These are phyloP conservation scores for Gymnodraco acuticeps DNA, from an alignment of 2,797 vertebrate species.

Conservation along the genomic window DNA sequence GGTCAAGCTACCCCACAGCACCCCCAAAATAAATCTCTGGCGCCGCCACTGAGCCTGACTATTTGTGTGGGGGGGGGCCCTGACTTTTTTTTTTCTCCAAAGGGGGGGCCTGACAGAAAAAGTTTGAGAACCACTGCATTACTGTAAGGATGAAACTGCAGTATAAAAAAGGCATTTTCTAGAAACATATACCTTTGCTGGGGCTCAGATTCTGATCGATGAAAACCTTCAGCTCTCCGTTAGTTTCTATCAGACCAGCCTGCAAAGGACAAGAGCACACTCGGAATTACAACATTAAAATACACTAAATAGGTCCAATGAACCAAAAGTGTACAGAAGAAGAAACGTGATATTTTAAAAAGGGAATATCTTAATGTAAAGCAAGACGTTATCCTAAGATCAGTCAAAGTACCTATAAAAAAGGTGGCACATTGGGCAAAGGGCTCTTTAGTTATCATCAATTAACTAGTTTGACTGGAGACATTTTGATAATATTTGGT, in stretches of 20 bases:
- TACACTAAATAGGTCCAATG: not conserved
- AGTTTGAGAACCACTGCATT: no score
- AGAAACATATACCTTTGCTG: slow-evolving; percentile 90
- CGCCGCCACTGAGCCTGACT: no score
- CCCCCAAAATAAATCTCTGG: no score
- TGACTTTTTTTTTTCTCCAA: no score
- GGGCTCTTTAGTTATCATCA: no score
- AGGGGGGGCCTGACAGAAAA: no score
- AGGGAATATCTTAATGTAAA: not conserved
- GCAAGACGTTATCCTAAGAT: not conserved
- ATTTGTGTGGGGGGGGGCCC: no score
- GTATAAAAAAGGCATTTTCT: not conserved
- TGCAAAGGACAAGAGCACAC: slow-evolving; percentile 67
- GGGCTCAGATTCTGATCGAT: slow-evolving; percentile 99
- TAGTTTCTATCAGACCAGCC: slow-evolving; percentile 99
- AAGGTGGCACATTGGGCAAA: no score
- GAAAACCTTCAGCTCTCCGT: slow-evolving; percentile 99
- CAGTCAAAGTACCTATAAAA: not conserved
- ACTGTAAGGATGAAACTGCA: not conserved
- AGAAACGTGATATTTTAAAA: not conserved
- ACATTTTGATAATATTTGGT: no score
- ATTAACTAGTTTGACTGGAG: no score
- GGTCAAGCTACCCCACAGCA: no score
- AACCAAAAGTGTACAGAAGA: not conserved
- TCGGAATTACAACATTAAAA: slow-evolving; percentile 3